phyloP scores from a whole-genome alignment of 2,797 vertebrate species.

The Prionace glauca region DNA sequence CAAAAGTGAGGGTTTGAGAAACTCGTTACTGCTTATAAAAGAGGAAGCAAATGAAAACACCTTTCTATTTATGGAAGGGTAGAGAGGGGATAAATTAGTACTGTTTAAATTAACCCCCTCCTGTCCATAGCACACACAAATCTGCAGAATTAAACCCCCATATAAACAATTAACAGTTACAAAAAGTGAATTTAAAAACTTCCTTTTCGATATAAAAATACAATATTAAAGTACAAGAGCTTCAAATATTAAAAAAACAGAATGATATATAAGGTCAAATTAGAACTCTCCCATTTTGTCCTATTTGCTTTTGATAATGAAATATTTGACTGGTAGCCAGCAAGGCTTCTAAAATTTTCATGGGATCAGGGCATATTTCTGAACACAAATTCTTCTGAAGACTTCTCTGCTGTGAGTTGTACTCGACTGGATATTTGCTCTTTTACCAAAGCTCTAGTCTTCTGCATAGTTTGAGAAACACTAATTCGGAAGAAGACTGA shows the following conservation, averaged over 20 bases:
- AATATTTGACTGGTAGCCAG: too few species aligned
- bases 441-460: background rate
- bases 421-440: background rate
- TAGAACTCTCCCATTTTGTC: background rate
- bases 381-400: background rate
- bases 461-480: background rate
- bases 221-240: background rate
- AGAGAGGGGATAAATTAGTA: too few species aligned
- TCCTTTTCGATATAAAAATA: background rate
- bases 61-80: too few species aligned
- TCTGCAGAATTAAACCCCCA: background rate
- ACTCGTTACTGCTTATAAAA: too few species aligned
- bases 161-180: background rate
- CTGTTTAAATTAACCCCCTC: too few species aligned
- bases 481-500: too few species aligned
- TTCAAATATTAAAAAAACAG: background rate
- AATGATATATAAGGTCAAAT: background rate
- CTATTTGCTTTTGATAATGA: background rate
- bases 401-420: too few species aligned
- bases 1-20: too few species aligned
- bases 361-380: background rate
- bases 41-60: too few species aligned
- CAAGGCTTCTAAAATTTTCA: background rate
- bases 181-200: background rate
- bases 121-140: too few species aligned